A percentile compares a stretch with the other conserved stretches of the same genome.
Evolutionary conservation across 92 coral and sea anemone genomes (phyloP).

Genomic region (Actinostola sp.): DNA sequence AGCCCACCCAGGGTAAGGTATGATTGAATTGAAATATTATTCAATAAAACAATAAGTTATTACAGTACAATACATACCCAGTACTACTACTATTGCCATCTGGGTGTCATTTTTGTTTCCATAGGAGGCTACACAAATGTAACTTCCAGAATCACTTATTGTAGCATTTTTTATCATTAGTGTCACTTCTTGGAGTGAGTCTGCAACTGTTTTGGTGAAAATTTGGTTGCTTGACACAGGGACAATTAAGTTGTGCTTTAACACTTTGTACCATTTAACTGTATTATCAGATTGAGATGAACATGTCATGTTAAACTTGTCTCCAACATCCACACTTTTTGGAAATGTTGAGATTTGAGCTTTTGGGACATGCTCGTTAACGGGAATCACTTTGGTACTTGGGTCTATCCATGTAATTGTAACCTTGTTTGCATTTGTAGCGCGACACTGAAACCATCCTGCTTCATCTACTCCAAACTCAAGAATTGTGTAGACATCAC

Average conservation of each 20-base stretch:
- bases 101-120: conserved; percentile 7
- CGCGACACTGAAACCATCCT: conserved; percentile 48
- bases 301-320: conserved; percentile 25
- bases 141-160: conserved; percentile 29
- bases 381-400: background rate
- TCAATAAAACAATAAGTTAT: too few species aligned
- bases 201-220: background rate
- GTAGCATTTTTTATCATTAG: conserved; percentile 48
- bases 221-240: conserved; percentile 18
- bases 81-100: conserved; percentile 7
- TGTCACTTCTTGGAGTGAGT: background rate
- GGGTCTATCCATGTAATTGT: conserved; percentile 19
- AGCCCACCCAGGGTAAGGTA: too few species aligned
- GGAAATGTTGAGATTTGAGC: background rate
- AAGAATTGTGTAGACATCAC: conserved; percentile 40
- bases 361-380: background rate
- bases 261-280: conserved; percentile 28
- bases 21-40: too few species aligned
- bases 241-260: background rate
- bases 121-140: conserved; percentile 24
- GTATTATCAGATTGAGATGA: conserved; percentile 4
- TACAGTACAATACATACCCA: too few species aligned
- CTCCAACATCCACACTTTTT: conserved; percentile 14
- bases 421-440: conserved; percentile 7
- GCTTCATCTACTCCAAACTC: conserved; percentile 14